phyloP scores from a whole-genome alignment of 1,140 invertebrate genomes.

The Carposina sasakii region DNA sequence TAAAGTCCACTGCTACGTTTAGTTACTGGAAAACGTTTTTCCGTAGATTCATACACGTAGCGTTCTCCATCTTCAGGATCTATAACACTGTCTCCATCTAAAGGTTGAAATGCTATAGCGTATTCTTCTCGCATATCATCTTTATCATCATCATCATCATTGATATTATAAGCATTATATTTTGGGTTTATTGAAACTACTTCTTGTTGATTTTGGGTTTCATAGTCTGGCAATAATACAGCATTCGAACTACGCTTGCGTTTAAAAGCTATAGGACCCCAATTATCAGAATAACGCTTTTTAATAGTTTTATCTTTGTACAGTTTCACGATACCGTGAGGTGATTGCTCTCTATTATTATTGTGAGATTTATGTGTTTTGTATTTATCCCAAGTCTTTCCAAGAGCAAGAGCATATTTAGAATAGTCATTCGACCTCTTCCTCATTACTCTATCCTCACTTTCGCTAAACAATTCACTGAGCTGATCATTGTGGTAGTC shows the following conservation, averaged over 20 bases:
- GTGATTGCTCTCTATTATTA: slow-evolving; percentile 38
- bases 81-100: slow-evolving; percentile 67
- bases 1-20: slow-evolving; percentile 74
- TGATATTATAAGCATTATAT: slow-evolving; percentile 56
- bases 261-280: slow-evolving; percentile 69
- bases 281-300: slow-evolving; percentile 58
- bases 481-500: slow-evolving; percentile 72
- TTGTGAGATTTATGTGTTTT: slow-evolving; percentile 65
- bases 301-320: slow-evolving; percentile 68
- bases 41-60: slow-evolving; percentile 54
- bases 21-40: slow-evolving; percentile 77
- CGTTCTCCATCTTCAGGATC: slow-evolving; percentile 59
- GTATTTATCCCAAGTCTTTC: slow-evolving; percentile 76
- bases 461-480: slow-evolving; percentile 72
- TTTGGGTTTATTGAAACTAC: slow-evolving; percentile 52
- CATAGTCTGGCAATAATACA: slow-evolving; percentile 39
- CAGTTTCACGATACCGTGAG: slow-evolving; percentile 58
- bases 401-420: slow-evolving; percentile 72
- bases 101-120: slow-evolving; percentile 70
- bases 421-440: slow-evolving; percentile 50
- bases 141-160: slow-evolving; percentile 54
- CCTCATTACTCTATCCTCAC: slow-evolving; percentile 71
- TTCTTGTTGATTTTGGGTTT: slow-evolving; percentile 49
- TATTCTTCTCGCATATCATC: slow-evolving; percentile 72
- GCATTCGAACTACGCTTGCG: slow-evolving; percentile 62